Conservation (phyloP, 2,113 vertebrate species). For the Pedetes capensis region DNA sequence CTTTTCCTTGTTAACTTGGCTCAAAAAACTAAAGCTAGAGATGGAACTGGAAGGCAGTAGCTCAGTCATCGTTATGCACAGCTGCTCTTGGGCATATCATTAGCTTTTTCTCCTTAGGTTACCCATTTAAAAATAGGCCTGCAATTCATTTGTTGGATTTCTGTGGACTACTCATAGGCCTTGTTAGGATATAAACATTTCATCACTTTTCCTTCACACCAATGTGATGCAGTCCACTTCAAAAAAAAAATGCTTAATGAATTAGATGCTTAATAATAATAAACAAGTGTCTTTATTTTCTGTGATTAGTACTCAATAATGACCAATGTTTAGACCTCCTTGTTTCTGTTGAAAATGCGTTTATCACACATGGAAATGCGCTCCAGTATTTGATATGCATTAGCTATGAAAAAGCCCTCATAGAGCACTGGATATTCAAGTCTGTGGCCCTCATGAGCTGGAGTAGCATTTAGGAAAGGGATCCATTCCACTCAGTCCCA, state of each 20-base stretch:
- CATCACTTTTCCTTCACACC: neutral
- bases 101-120: constrained; percentile 8
- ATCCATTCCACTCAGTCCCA: constrained; percentile 58
- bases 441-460: constrained; percentile 57
- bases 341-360: constrained; percentile 70
- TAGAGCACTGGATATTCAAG: constrained; percentile 48
- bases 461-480: constrained; percentile 65
- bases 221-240: constrained; percentile 48
- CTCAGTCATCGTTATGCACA: constrained; percentile 46
- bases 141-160: neutral
- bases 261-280: constrained; percentile 52
- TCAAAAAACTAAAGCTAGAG: constrained; percentile 41
- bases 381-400: constrained; percentile 74
- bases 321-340: constrained; percentile 53
- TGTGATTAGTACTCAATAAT: constrained; percentile 70
- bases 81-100: neutral
- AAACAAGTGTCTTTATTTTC: constrained; percentile 65
- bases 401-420: constrained; percentile 69
- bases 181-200: neutral
- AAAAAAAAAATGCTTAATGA: constrained; percentile 53
- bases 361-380: constrained; percentile 61
- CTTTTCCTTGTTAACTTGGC: constrained; percentile 68
- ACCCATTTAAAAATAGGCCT: constrained; percentile 30
- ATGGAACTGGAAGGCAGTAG: constrained; percentile 5
- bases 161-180: neutral